phyloP scores from a whole-genome alignment of 2,113 vertebrate genomes.

The Tachysurus vachellii region DNA sequence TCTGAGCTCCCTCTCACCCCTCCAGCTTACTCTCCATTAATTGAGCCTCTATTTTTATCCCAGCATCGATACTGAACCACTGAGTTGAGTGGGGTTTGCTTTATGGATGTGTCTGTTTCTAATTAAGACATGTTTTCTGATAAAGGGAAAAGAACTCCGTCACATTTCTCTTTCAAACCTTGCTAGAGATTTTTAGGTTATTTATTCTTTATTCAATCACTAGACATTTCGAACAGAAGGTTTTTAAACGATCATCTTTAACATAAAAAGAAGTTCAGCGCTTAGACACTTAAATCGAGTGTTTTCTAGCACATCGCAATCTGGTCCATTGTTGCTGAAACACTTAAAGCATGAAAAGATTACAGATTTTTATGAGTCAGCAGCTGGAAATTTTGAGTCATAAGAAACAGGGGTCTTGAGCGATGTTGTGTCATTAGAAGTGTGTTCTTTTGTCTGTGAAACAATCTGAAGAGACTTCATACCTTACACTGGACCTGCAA shows the following conservation, averaged over 20 bases:
- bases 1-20: slow-evolving; percentile 11
- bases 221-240: neutral
- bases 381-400: slow-evolving; percentile 31
- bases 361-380: neutral
- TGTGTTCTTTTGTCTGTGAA: neutral
- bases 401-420: neutral
- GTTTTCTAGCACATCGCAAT: neutral
- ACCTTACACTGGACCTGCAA: slow-evolving; percentile 89
- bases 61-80: slow-evolving; percentile 17
- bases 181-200: neutral
- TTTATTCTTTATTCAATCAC: neutral
- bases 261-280: no score
- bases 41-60: slow-evolving; percentile 46
- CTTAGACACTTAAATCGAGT: no score
- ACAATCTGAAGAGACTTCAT: slow-evolving; percentile 31
- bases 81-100: neutral
- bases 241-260: neutral
- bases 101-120: neutral
- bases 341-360: slow-evolving; percentile 3
- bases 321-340: neutral
- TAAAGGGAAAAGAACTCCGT: neutral
- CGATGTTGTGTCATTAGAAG: slow-evolving; percentile 23
- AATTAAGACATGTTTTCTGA: neutral
- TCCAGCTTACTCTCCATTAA: slow-evolving; percentile 30
- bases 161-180: neutral